phyloP scores from a whole-genome alignment of 1,140 invertebrate genomes.

The Plectrocnemia conspersa region DNA sequence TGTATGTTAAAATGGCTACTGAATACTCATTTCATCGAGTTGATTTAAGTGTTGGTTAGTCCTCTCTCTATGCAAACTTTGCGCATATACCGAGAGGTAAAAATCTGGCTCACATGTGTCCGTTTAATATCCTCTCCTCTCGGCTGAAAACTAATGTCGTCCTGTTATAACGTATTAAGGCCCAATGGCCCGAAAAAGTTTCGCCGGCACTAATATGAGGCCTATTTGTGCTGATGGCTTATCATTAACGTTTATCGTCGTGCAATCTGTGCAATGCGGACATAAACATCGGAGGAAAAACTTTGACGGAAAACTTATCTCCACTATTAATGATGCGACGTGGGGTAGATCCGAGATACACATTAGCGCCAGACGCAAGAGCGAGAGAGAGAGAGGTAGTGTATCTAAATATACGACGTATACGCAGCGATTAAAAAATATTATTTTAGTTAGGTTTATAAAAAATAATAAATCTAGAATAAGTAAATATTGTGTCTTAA shows the following conservation, averaged over 20 bases:
- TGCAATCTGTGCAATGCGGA: slow-evolving; percentile 26
- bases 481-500: too few relatives aligned
- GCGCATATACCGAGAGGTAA: too few relatives aligned
- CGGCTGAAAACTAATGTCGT: slow-evolving; percentile 4
- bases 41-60: too few relatives aligned
- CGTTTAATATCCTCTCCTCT: neutral
- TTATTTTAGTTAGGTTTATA: too few relatives aligned
- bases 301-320: slow-evolving; percentile 11
- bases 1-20: slow-evolving; percentile 6
- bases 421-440: too few relatives aligned
- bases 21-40: neutral
- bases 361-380: too few relatives aligned
- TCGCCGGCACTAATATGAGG: slow-evolving; percentile 13
- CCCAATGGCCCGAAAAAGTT: slow-evolving; percentile 11
- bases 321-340: slow-evolving; percentile 21
- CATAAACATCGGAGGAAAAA: slow-evolving; percentile 17
- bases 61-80: too few relatives aligned
- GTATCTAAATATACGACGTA: too few relatives aligned
- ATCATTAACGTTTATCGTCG: slow-evolving; percentile 25
- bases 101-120: neutral
- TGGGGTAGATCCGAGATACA: too few relatives aligned
- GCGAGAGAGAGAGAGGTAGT: too few relatives aligned
- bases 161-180: slow-evolving; percentile 5
- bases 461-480: too few relatives aligned
- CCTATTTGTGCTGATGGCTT: slow-evolving; percentile 20